These are phyloP conservation scores for Lutjanus argentimaculatus DNA, from an alignment of 2,797 vertebrate species.

Conservation along the genomic window DNA sequence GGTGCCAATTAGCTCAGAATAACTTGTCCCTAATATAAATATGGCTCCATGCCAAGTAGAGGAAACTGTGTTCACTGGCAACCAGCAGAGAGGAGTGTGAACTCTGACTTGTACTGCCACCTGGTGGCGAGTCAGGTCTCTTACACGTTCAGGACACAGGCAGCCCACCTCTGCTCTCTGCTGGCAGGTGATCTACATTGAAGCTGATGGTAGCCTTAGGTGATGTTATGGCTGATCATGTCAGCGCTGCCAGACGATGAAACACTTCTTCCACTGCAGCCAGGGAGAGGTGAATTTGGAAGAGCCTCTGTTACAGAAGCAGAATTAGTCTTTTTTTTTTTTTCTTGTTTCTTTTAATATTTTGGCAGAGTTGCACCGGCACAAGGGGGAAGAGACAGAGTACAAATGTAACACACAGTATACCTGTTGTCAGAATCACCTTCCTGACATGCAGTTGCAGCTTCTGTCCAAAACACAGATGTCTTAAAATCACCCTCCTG, in stretches of 20 bases:
- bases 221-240: slow-evolving; percentile 60
- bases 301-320: slow-evolving; percentile 17
- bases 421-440: slow-evolving; percentile 52
- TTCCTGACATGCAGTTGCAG: slow-evolving; percentile 15
- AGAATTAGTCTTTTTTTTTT: slow-evolving; percentile 5
- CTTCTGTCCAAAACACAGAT: slow-evolving; percentile 9
- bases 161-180: slow-evolving; percentile 67
- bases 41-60: slow-evolving; percentile 80
- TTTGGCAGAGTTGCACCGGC: slow-evolving; percentile 15
- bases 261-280: slow-evolving; percentile 7
- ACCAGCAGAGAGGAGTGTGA: not conserved
- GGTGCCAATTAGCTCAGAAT: slow-evolving; percentile 86
- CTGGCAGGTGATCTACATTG: slow-evolving; percentile 68
- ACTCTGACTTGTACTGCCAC: slow-evolving; percentile 57
- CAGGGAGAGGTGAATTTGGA: not conserved
- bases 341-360: slow-evolving; percentile 37
- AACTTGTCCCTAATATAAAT: slow-evolving; percentile 75
- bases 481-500: not conserved
- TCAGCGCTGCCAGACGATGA: slow-evolving; percentile 50
- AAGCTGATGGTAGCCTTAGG: slow-evolving; percentile 70
- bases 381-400: slow-evolving; percentile 10
- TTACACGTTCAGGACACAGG: not conserved
- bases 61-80: slow-evolving; percentile 46
- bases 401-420: slow-evolving; percentile 45
- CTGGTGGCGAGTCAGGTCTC: not conserved